A percentile compares a stretch with the other conserved stretches of the same genome.
phyloP scores from a whole-genome alignment of 2,113 vertebrate species.

The Mionectes macconnelli region DNA sequence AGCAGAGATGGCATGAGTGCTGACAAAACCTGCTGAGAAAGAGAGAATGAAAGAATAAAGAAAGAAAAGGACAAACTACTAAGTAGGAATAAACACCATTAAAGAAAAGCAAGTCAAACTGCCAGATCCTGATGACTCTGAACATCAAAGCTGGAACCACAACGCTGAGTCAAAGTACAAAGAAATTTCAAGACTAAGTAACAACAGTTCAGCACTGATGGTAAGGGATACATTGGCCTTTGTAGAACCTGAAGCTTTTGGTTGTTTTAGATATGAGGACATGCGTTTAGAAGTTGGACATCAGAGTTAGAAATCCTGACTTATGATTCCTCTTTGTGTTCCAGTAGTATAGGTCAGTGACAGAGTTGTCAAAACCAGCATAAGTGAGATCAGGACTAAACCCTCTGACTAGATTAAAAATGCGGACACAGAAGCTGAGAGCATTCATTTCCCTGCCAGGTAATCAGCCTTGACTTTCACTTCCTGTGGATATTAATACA shows the following conservation, averaged over 20 bases:
- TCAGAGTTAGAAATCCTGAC: background rate
- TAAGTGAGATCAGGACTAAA: background rate
- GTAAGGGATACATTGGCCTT: background rate
- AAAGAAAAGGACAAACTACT: background rate
- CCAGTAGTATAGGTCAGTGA: background rate
- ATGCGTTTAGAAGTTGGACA: background rate
- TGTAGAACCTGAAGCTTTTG: background rate
- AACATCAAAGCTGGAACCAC: background rate
- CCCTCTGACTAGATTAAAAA: background rate
- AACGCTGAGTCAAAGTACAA: background rate
- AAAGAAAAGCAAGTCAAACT: background rate
- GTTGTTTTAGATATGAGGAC: background rate
- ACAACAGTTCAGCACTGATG: background rate
- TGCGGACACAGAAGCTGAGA: background rate
- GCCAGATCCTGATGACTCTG: background rate
- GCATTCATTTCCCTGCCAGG: background rate
- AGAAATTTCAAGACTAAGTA: background rate
- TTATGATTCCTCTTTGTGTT: background rate
- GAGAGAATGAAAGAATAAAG: background rate
- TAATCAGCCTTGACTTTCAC: background rate
- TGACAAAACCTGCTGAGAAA: background rate
- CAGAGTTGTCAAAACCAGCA: background rate
- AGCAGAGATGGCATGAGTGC: background rate
- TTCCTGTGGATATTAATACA: background rate
- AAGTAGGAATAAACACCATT: background rate